These are phyloP conservation scores for Stenolophus ochropezus DNA, from an alignment of 2,888 invertebrate species.

Conservation along the genomic window DNA sequence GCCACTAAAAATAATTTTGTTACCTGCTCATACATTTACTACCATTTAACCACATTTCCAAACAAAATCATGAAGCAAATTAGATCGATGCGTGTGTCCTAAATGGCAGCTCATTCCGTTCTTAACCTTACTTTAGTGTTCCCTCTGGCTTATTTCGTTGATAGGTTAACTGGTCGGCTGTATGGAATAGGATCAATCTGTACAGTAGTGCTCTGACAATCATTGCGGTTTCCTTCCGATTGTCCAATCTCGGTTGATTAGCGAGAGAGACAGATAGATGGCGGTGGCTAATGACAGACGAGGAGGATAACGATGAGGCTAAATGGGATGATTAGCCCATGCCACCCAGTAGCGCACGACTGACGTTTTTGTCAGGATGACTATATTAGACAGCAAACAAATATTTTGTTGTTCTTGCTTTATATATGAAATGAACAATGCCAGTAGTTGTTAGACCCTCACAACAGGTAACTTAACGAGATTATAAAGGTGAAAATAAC, in stretches of 20 bases:
- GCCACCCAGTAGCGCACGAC: slow-evolving; percentile 71
- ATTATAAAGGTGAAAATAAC: no score
- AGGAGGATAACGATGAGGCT: slow-evolving; percentile 20
- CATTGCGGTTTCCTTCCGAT: slow-evolving; percentile 57
- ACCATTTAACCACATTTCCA: neutral
- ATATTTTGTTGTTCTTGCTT: neutral
- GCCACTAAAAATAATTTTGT: no score
- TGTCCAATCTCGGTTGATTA: slow-evolving; percentile 50
- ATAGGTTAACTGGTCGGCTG: neutral
- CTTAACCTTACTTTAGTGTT: neutral
- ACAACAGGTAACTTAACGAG: no score
- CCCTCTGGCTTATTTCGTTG: neutral
- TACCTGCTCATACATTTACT: neutral
- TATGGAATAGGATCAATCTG: slow-evolving; percentile 32
- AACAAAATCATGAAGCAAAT: neutral
- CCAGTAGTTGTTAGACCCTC: no score
- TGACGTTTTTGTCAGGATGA: neutral
- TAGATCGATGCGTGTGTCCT: slow-evolving; percentile 15
- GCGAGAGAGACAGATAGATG: slow-evolving; percentile 25
- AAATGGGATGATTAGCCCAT: slow-evolving; percentile 68
- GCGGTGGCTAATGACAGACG: slow-evolving; percentile 30
- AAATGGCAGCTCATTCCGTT: neutral
- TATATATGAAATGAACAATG: neutral
- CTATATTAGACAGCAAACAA: slow-evolving; percentile 3
- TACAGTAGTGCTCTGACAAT: slow-evolving; percentile 48